Evolutionary conservation across 2,113 vertebrate genomes (phyloP).

Genomic region (Chauna torquata): DNA sequence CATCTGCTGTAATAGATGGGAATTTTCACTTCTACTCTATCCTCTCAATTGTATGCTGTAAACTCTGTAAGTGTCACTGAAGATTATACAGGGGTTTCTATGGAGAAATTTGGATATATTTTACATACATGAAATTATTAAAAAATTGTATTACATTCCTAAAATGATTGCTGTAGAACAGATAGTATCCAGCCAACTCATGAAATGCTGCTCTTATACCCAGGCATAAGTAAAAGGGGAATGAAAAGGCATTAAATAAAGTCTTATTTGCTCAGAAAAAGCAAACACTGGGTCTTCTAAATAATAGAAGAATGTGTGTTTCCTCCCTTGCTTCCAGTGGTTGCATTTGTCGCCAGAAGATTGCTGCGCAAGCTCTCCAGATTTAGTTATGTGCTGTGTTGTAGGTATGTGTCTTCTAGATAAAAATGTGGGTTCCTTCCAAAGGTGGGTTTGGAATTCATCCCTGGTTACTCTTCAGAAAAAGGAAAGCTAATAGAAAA

Average conservation of each 20-base stretch:
- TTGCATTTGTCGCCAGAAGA: neutral
- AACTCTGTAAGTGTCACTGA: slow-evolving; percentile 32
- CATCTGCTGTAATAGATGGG: neutral
- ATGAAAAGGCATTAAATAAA: neutral
- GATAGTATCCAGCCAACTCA: neutral
- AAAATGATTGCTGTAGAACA: neutral
- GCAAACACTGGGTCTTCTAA: neutral
- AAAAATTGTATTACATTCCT: neutral
- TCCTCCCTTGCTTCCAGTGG: neutral
- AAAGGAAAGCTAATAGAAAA: neutral
- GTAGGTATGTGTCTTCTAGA: neutral
- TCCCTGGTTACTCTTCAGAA: neutral
- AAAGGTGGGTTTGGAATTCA: neutral
- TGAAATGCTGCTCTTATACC: neutral
- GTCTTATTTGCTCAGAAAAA: neutral
- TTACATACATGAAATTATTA: neutral
- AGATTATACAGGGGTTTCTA: neutral
- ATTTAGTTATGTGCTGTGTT: no score
- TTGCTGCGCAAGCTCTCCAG: neutral
- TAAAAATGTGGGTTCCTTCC: neutral
- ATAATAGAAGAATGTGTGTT: neutral
- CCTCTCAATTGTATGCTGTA: neutral
- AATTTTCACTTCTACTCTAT: neutral
- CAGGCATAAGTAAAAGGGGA: neutral
- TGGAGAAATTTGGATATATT: neutral